Conservation (phyloP, 2,888 invertebrate species). For the Bugula neritina region DNA sequence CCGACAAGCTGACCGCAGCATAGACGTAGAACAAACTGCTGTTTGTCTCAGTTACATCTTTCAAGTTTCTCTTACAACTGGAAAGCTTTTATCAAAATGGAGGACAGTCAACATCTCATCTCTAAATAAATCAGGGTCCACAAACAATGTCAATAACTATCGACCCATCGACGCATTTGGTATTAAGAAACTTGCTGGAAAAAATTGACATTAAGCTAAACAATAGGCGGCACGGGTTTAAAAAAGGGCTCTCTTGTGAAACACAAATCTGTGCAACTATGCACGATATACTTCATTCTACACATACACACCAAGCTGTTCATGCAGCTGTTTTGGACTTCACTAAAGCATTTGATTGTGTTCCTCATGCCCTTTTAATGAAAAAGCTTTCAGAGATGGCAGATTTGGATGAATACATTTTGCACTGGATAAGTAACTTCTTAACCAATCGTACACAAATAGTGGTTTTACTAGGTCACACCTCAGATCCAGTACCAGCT, state of each 20-base stretch:
- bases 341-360: not conserved
- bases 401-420: not conserved
- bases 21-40: not conserved
- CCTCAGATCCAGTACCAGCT: conserved; percentile 5
- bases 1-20: not conserved
- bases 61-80: not conserved
- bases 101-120: not conserved
- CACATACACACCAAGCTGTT: not conserved
- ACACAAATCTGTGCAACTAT: conserved; percentile 14
- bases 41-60: not conserved
- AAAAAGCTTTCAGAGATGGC: not conserved
- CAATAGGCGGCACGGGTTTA: conserved; percentile 16
- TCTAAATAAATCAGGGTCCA: not conserved
- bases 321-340: conserved; percentile 6
- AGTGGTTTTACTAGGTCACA: not conserved
- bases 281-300: not conserved
- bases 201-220: not conserved
- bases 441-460: not conserved
- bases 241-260: conserved; percentile 10
- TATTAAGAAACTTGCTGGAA: not conserved
- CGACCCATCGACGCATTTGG: not conserved
- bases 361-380: not conserved
- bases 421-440: not conserved
- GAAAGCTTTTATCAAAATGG: not conserved
- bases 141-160: not conserved